A percentile compares a stretch with the other conserved stretches of the same genome.
Conservation (phyloP, 2,797 vertebrate species). For the Mycteria americana region DNA sequence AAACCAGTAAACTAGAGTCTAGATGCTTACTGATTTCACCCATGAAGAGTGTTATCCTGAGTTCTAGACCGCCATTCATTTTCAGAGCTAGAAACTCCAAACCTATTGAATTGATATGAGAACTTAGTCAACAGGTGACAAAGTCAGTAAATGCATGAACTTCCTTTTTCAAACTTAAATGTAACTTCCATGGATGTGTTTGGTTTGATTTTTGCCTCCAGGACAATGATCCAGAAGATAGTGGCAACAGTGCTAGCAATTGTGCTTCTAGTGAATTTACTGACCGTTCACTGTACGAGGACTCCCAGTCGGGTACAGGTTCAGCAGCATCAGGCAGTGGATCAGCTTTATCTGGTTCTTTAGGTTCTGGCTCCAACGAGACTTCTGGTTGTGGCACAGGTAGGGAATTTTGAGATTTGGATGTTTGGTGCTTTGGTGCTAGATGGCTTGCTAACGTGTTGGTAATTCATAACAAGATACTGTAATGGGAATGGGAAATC, state of each 20-base stretch:
- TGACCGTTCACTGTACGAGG: constrained; percentile 69
- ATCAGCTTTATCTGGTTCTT: constrained; percentile 74
- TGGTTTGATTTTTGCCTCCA: constrained; percentile 49
- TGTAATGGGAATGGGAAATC: neutral
- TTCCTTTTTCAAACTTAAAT: neutral
- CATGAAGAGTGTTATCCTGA: neutral
- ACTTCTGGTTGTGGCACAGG: constrained; percentile 79
- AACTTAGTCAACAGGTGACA: neutral
- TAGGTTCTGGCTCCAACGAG: constrained; percentile 72
- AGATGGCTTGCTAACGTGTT: neutral
- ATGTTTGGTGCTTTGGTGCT: neutral
- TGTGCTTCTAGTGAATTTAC: constrained; percentile 77
- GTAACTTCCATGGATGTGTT: constrained; percentile 22
- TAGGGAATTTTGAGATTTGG: constrained; percentile 12
- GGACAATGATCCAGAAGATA: constrained; percentile 66
- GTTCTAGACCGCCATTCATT: neutral
- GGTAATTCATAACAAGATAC: neutral
- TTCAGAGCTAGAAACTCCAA: constrained; percentile 9
- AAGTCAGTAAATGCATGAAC: neutral
- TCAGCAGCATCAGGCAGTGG: constrained; percentile 80
- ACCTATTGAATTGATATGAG: neutral
- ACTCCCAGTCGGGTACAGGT: constrained; percentile 73
- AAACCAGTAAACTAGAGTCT: neutral
- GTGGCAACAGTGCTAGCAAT: constrained; percentile 70
- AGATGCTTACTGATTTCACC: neutral